These are phyloP conservation scores for Plectropomus leopardus DNA, from an alignment of 2,113 vertebrate species.

Conservation along the genomic window DNA sequence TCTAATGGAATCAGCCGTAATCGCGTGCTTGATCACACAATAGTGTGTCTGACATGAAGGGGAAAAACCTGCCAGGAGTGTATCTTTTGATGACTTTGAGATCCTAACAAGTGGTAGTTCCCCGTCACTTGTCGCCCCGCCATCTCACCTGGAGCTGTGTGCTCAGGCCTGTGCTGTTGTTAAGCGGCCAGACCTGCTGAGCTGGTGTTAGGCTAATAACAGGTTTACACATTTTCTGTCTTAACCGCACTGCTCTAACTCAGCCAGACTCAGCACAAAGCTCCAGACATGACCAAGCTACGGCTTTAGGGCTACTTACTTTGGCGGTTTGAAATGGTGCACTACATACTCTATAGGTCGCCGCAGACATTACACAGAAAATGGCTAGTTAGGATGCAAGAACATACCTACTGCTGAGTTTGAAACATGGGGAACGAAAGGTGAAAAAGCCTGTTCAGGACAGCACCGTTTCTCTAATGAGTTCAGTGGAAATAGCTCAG, in stretches of 20 bases:
- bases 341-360: conserved; percentile 32
- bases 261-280: conserved; percentile 76
- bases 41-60: not conserved
- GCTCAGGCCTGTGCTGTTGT: conserved; percentile 45
- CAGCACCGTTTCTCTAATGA: conserved; percentile 66
- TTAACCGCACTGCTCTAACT: conserved; percentile 69
- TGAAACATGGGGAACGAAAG: conserved; percentile 20
- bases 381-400: conserved; percentile 46
- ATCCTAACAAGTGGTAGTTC: conserved; percentile 19
- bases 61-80: not conserved
- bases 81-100: conserved; percentile 22
- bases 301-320: conserved; percentile 65
- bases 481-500: conserved; percentile 70
- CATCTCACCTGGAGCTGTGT: conserved; percentile 53
- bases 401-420: conserved; percentile 25
- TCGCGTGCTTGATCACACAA: conserved; percentile 2
- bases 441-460: conserved; percentile 41
- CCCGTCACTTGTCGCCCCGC: conserved; percentile 10
- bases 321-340: conserved; percentile 37
- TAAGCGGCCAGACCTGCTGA: conserved; percentile 74
- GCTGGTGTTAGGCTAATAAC: conserved; percentile 80
- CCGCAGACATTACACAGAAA: conserved; percentile 76
- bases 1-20: not conserved
- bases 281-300: conserved; percentile 80
- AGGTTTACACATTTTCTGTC: conserved; percentile 69